Conservation (phyloP, 1,140 invertebrate genomes). For the Harpegnathos saltator region DNA sequence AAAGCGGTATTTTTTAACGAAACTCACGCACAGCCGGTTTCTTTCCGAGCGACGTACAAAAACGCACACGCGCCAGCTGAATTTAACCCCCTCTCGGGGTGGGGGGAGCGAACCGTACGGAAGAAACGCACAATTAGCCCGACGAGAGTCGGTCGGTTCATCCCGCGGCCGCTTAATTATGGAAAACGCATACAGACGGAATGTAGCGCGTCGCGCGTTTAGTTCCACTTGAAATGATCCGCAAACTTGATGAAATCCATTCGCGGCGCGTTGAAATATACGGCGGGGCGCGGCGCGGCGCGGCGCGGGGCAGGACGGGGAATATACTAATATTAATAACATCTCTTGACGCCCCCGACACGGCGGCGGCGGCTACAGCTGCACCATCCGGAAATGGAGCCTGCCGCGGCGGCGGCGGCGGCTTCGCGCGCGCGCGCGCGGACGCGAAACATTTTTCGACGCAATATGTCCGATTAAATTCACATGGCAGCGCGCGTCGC, state of each 20-base stretch:
- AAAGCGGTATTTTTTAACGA: too few relatives aligned
- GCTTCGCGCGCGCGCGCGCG: too few relatives aligned
- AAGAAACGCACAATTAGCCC: not conserved
- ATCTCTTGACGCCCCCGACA: not conserved
- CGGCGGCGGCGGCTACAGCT: not conserved
- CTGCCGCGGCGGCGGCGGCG: not conserved
- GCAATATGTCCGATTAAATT: conserved; percentile 68
- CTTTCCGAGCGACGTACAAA: too few relatives aligned
- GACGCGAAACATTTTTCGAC: conserved; percentile 61
- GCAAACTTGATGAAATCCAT: conserved; percentile 62
- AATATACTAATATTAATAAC: conserved; percentile 50
- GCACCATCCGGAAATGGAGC: not conserved
- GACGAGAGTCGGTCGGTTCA: not conserved
- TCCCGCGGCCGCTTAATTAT: conserved; percentile 26
- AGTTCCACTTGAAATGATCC: conserved; percentile 45
- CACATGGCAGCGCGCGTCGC: conserved; percentile 56
- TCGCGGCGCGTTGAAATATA: conserved; percentile 32
- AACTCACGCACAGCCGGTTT: too few relatives aligned
- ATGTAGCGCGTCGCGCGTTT: conserved; percentile 31
- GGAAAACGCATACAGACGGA: conserved; percentile 27
- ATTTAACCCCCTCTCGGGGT: not conserved
- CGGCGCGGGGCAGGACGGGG: not conserved
- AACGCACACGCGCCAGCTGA: not conserved
- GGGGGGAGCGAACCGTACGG: not conserved
- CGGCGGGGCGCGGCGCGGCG: too few relatives aligned